These are phyloP conservation scores for Trilocha varians DNA, from an alignment of 2,888 invertebrate species.

Conservation along the genomic window DNA sequence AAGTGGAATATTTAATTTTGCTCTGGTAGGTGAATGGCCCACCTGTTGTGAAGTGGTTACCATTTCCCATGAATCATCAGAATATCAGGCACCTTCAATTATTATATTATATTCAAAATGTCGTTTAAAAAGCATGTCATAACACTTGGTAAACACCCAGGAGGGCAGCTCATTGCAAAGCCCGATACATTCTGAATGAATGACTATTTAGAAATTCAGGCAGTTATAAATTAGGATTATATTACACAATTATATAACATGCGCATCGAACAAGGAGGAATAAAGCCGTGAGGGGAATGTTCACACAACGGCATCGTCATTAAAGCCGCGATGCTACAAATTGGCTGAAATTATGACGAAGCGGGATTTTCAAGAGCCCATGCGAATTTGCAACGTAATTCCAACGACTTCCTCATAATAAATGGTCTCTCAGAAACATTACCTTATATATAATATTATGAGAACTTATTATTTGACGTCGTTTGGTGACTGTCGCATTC, in stretches of 20 bases:
- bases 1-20: too few relatives aligned
- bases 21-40: too few relatives aligned
- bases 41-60: too few relatives aligned
- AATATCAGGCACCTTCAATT: too few relatives aligned
- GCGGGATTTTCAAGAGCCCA: constrained; percentile 12
- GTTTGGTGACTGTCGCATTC: constrained; percentile 1
- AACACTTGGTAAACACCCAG: too few relatives aligned
- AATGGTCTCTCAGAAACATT: constrained; percentile 4
- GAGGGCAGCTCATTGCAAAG: too few relatives aligned
- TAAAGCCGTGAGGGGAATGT: constrained; percentile 24
- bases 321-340: constrained; percentile 29
- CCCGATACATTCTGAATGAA: too few relatives aligned
- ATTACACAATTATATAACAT: background rate
- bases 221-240: background rate
- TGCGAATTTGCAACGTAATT: constrained; percentile 1
- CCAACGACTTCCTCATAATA: constrained; percentile 6
- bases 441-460: background rate
- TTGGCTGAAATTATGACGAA: constrained; percentile 33
- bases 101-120: too few relatives aligned
- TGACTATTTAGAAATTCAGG: too few relatives aligned
- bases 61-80: too few relatives aligned
- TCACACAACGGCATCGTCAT: constrained; percentile 21
- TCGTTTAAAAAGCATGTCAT: too few relatives aligned
- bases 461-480: constrained; percentile 1
- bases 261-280: background rate